phyloP scores from a whole-genome alignment of 2,888 invertebrate genomes.

The Macrosoma leucophasiata region DNA sequence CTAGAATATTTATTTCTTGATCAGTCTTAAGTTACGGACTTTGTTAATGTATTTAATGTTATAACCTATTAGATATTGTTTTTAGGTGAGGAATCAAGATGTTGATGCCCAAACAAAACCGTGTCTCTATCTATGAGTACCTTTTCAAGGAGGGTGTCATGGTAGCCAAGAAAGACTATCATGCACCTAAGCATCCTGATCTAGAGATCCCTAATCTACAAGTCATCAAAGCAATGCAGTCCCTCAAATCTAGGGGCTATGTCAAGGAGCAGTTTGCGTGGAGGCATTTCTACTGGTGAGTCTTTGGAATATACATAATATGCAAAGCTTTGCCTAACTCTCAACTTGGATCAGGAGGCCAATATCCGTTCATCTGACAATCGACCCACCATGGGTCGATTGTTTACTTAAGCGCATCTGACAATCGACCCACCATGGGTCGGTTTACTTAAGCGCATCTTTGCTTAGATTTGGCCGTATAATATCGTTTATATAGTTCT shows the following conservation, averaged over 20 bases:
- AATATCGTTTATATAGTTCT: no score
- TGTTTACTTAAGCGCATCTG: no score
- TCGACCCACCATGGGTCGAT: no score
- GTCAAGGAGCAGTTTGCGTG: slow-evolving; percentile 99
- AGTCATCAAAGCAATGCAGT: slow-evolving; percentile 98
- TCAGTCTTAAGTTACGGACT: slow-evolving; percentile 4
- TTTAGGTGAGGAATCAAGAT: slow-evolving; percentile 81
- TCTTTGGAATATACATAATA: slow-evolving; percentile 7
- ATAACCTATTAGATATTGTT: slow-evolving; percentile 49
- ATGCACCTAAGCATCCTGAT: slow-evolving; percentile 98
- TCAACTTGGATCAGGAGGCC: no score
- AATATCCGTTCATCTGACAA: no score
- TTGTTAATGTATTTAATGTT: slow-evolving; percentile 4
- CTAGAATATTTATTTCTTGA: slow-evolving; percentile 13
- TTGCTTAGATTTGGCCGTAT: no score
- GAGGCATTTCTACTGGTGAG: slow-evolving; percentile 98
- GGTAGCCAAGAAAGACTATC: slow-evolving; percentile 99
- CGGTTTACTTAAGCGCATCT: no score
- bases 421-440: no score
- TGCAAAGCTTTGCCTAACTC: no score
- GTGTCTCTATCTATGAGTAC: slow-evolving; percentile 97
- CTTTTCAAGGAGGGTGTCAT: slow-evolving; percentile 99
- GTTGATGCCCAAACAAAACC: slow-evolving; percentile 99
- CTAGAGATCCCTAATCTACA: slow-evolving; percentile 98
- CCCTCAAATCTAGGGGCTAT: slow-evolving; percentile 95